A percentile compares a stretch with the other conserved stretches of the same genome.
Evolutionary conservation across 1,140 invertebrate species (phyloP).

Genomic region (Conus betulinus): DNA sequence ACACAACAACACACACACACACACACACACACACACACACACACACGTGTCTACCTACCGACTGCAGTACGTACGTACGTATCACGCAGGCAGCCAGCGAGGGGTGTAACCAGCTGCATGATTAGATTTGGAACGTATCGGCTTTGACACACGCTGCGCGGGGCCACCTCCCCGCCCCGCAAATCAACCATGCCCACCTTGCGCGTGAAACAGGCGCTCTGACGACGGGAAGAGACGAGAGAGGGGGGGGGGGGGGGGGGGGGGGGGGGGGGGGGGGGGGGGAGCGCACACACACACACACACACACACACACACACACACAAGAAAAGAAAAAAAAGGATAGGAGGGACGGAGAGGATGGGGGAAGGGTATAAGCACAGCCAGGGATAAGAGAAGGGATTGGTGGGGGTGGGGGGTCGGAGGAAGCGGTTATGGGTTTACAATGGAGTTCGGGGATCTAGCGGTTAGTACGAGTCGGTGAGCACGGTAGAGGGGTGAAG

Average conservation of each 20-base stretch:
- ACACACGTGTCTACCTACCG: too few relatives aligned
- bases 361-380: background rate
- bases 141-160: background rate
- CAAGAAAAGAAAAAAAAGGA: too few relatives aligned
- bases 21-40: too few relatives aligned
- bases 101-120: slow-evolving; percentile 1
- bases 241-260: background rate
- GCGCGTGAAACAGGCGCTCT: background rate
- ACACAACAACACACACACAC: too few relatives aligned
- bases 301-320: too few relatives aligned
- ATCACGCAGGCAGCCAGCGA: background rate
- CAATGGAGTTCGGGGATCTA: too few relatives aligned
- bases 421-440: too few relatives aligned
- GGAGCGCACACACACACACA: too few relatives aligned
- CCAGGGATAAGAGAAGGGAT: background rate
- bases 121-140: slow-evolving; percentile 14
- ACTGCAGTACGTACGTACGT: background rate
- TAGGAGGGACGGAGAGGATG: too few relatives aligned
- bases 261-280: background rate
- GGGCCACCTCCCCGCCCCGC: background rate
- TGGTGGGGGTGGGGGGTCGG: too few relatives aligned
- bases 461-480: too few relatives aligned
- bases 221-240: too few relatives aligned
- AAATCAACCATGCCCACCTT: background rate
- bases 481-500: background rate